phyloP scores from a whole-genome alignment of 2,113 vertebrate species.

The Ophiodon elongatus region DNA sequence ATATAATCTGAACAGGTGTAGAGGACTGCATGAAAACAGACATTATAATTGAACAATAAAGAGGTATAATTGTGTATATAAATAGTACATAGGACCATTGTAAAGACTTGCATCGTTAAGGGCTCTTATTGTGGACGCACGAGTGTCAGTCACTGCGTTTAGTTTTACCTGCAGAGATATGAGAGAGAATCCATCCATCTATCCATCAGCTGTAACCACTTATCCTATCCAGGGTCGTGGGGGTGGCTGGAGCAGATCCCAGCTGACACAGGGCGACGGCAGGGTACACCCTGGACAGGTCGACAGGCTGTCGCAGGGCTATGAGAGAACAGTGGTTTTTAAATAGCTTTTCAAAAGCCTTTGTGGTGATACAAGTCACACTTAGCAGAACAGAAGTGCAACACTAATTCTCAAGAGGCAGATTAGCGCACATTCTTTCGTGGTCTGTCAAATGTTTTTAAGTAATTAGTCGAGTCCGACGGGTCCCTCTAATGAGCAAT shows the following conservation, averaged over 20 bases:
- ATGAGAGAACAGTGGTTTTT: neutral
- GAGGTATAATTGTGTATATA: neutral
- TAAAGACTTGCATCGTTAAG: neutral
- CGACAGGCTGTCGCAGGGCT: no score
- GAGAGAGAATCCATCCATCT: neutral
- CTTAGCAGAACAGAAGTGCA: constrained; percentile 41
- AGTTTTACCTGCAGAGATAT: neutral
- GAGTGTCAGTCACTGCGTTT: no score
- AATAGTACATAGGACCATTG: neutral
- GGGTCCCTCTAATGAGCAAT: constrained; percentile 55
- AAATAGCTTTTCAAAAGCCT: neutral
- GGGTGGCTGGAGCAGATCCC: no score
- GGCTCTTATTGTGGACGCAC: neutral
- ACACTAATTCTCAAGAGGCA: constrained; percentile 31
- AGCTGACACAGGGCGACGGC: no score
- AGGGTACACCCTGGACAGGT: no score
- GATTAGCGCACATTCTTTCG: constrained; percentile 53
- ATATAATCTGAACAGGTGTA: neutral
- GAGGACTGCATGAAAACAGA: no score
- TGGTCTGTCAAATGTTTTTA: constrained; percentile 46
- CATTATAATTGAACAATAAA: no score
- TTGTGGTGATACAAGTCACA: neutral
- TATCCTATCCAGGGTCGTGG: no score
- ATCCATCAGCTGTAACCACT: neutral
- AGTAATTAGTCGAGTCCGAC: constrained; percentile 58